Base-by-base conservation (phyloP, 2,888 invertebrate species). In the Sialis lutaria region DNA sequence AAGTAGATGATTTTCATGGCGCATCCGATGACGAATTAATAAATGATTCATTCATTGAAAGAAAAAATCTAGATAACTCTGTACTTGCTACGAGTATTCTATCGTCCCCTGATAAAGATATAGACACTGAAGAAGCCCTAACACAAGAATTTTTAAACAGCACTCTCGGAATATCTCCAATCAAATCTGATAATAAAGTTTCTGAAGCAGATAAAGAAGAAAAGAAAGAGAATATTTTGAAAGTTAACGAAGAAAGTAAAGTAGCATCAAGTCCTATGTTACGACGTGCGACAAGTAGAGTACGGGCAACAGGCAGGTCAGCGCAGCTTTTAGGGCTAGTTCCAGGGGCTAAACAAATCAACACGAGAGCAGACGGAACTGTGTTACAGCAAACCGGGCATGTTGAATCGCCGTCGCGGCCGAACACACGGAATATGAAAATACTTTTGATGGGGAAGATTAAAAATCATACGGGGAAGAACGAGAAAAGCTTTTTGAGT, bases 101-200 rank as follows among this genome's bases (percentile, higher is more conserved):
- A n/a, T 67, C 63, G 8, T 70, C 70, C 1, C 69, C 70, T 0
- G 62, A 22, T 22, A 22, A 60, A 10, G 63, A 64, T 55, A 63
- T 65, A 37, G 50, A 51, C 40, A 63, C 64, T 32, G 59, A 56
- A 33, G 62, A 66, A 51, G 64, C 68, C 52, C 67, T 70, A 48
- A 60, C 65, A 55, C 75, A 39, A 32, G 45, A 75, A 57, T 70
- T 78, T 49, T 57, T 77, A 10, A 69, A 72, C 54, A 68, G 68
- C 50, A 77, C 77, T 6, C 53, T 69, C 12, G 72, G 77, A 57
- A 75, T 78, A 59, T 77, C 77, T 1, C 77, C 77, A 0, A 77
- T 77, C 49, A 69, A 69, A 59, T 60, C 54, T 1, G 54, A 55
- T 10, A 33, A 42, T 6, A 47, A 7, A 9, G 30, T 37, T 9